Evolutionary conservation across 2,797 vertebrate species (phyloP), one percentile per base, ranked within the genome.

Genomic region (Salarias fasciatus): DNA sequence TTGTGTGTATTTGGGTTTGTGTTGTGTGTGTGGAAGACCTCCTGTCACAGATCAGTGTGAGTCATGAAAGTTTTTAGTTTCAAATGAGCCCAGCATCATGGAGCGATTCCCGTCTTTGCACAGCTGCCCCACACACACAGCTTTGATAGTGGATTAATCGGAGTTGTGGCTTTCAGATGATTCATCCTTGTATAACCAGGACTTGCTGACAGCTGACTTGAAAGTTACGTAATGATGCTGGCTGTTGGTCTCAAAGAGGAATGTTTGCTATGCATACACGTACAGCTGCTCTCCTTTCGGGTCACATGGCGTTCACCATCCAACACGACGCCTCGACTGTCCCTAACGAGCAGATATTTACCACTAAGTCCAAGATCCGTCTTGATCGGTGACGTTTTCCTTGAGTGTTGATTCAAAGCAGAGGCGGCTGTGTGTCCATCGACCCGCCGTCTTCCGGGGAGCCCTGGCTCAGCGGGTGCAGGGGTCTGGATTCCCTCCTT

Each of bases 381-480:
- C 47, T 53, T 64, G 54, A 72, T 71, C 63, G 70, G 45, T 58
- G 59, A 51, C 10, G 9, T 3, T 8, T 5, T 15, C 14, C 60
- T 35, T 3, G 0, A 5, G 45, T 76, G 75, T 79, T 75, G 62
- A 66, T 72, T 71, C 58, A 57, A 31, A 68, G 59, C 65, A 52
- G 62, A 68, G 69, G 43, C 43, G 62, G 60, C 35, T 37, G 52
- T 14, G 44, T 47, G 48, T 29, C 62, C 61, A 79, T 86, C 45
- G 68, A 85, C 64, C 63, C 11, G 1, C 33, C 24, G 53, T 35
- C 58, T 53, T 44, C 30, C 28, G 43, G 35, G 51, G 63, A 44
- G 53, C 69, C 66, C 50, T 37, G 41, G 8, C 56, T 58, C 49
- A 28, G 11, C 4, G 35, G 53, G 12, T 49, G 60, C 52, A 15